Evolutionary conservation across 2,113 vertebrate species (phyloP).

Genomic region (Panthera uncia): DNA sequence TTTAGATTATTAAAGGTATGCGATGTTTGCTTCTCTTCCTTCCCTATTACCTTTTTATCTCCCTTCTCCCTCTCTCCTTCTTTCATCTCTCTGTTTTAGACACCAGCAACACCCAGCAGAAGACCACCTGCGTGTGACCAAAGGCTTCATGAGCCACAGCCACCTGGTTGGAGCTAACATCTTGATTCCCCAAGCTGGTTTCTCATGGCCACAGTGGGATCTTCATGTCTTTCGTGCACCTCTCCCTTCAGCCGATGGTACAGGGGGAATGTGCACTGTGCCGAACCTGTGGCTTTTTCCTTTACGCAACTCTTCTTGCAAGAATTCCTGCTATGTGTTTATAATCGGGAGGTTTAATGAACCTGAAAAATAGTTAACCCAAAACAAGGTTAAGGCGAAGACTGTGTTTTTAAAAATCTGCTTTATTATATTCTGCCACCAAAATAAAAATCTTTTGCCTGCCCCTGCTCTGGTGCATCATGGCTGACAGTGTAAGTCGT

Average conservation of each 20-base stretch:
- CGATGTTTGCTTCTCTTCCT: not conserved
- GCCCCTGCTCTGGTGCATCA: not conserved
- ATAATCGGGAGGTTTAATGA: not conserved
- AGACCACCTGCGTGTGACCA: not conserved
- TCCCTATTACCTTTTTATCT: not conserved
- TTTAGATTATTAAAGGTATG: not conserved
- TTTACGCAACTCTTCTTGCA: not conserved
- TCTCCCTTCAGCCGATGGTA: not conserved
- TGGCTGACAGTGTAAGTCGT: accelerated
- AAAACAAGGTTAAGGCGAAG: not conserved
- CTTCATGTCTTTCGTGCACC: not conserved
- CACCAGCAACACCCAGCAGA: not conserved
- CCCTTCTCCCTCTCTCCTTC: not conserved
- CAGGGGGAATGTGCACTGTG: not conserved
- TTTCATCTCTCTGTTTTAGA: not conserved
- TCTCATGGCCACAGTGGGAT: not conserved
- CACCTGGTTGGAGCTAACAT: accelerated
- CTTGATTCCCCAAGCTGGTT: accelerated
- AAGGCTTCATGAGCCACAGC: not conserved
- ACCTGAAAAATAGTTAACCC: not conserved
- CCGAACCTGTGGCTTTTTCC: not conserved
- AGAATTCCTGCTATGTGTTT: not conserved
- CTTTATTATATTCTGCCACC: not conserved
- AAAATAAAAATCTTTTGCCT: not conserved
- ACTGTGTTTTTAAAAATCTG: not conserved